These are phyloP conservation scores for Chymomyza fuscimana DNA, from an alignment of 2,888 invertebrate genomes.

Conservation along the genomic window DNA sequence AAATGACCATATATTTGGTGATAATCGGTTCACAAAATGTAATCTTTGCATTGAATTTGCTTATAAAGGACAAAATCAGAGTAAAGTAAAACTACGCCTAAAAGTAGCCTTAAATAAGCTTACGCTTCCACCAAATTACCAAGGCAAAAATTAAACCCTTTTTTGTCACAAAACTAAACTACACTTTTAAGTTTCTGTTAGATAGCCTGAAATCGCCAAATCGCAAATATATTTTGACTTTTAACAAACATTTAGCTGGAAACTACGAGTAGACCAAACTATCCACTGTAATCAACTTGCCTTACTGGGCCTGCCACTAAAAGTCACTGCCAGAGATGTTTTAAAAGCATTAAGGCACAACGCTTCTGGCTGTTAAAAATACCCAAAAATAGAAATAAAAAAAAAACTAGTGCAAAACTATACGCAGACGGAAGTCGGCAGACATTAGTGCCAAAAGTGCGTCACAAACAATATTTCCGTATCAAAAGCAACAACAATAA, in stretches of 20 bases:
- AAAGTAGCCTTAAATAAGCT: neutral
- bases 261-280: slow-evolving; percentile 49
- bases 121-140: too few species aligned
- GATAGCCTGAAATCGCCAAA: neutral
- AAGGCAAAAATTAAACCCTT: neutral
- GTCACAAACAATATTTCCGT: slow-evolving; percentile 76
- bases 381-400: slow-evolving; percentile 4
- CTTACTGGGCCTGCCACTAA: slow-evolving; percentile 39
- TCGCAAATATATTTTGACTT: neutral
- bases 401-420: slow-evolving; percentile 37
- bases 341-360: slow-evolving; percentile 63
- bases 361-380: slow-evolving; percentile 28
- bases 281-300: slow-evolving; percentile 71
- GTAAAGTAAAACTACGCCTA: too few species aligned
- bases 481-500: slow-evolving; percentile 50
- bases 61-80: too few species aligned
- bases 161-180: slow-evolving; percentile 19
- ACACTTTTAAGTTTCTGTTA: neutral
- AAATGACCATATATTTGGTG: too few species aligned
- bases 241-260: slow-evolving; percentile 21
- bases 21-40: too few species aligned
- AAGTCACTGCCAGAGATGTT: slow-evolving; percentile 60
- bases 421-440: slow-evolving; percentile 66
- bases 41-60: too few species aligned
- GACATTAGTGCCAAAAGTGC: slow-evolving; percentile 75